Percentiles rank a stretch among this genome's conserved stretches.
phyloP scores from a whole-genome alignment of 1,140 invertebrate species.

The Zaprionus davidi region DNA sequence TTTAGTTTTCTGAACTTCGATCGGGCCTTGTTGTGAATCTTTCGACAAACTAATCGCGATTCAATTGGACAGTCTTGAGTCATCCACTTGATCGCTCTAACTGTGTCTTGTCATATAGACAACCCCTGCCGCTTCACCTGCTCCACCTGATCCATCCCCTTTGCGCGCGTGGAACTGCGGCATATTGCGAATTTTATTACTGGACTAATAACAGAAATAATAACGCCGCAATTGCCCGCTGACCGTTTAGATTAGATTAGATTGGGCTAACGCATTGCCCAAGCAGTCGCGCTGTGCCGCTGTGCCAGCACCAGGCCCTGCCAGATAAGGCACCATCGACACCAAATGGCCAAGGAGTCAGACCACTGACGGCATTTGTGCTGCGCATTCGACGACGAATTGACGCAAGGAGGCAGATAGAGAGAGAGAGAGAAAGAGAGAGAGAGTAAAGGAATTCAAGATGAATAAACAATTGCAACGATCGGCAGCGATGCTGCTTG shows the following conservation, averaged over 20 bases:
- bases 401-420: conserved; percentile 6
- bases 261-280: conserved; percentile 32
- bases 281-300: conserved; percentile 3
- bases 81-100: not conserved
- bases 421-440: not conserved
- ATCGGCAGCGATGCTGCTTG: conserved; percentile 9
- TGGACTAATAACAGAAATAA: conserved; percentile 45
- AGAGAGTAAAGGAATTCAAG: not conserved
- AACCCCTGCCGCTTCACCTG: not conserved
- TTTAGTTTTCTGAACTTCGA: not conserved
- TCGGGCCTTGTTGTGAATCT: not conserved
- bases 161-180: not conserved
- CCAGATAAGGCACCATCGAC: conserved; percentile 19
- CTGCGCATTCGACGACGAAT: conserved; percentile 38
- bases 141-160: not conserved
- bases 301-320: conserved; percentile 7
- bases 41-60: not conserved
- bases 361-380: conserved; percentile 29
- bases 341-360: conserved; percentile 17
- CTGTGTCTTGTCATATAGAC: not conserved
- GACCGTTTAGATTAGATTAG: conserved; percentile 59
- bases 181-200: conserved; percentile 37
- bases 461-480: conserved; percentile 4
- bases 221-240: conserved; percentile 51
- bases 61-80: conserved; percentile 2